phyloP scores from a whole-genome alignment of 2,888 invertebrate species.

The Ectemnius lituratus region DNA sequence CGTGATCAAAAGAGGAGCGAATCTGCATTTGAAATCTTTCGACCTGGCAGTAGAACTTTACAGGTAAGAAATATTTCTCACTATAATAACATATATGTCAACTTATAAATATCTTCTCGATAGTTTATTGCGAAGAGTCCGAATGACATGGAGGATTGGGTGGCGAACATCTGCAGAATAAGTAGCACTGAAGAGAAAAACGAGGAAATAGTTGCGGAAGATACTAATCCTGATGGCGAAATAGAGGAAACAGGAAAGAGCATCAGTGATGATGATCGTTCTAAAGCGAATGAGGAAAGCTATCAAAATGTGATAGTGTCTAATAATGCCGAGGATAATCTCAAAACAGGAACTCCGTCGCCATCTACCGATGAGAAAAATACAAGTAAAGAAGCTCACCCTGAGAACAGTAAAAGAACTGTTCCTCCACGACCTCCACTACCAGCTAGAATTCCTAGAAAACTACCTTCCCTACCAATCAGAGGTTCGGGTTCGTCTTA shows the following conservation, averaged over 20 bases:
- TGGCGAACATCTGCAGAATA: slow-evolving; percentile 58
- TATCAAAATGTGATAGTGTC: no score
- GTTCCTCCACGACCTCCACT: slow-evolving; percentile 59
- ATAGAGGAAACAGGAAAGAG: neutral
- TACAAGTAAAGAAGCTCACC: no score
- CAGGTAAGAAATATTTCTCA: slow-evolving; percentile 51
- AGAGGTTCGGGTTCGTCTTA: slow-evolving; percentile 30
- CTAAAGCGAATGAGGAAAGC: neutral
- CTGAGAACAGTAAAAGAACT: no score
- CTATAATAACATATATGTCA: neutral
- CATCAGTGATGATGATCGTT: neutral
- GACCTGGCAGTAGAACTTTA: slow-evolving; percentile 70
- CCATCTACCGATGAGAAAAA: no score
- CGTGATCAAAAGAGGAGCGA: slow-evolving; percentile 69
- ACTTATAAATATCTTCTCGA: neutral
- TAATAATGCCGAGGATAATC: no score
- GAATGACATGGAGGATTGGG: slow-evolving; percentile 75
- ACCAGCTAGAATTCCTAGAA: slow-evolving; percentile 62
- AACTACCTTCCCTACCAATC: slow-evolving; percentile 65
- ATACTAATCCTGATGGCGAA: neutral
- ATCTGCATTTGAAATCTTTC: slow-evolving; percentile 72
- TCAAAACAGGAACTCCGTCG: no score
- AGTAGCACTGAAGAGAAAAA: neutral
- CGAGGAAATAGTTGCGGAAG: neutral
- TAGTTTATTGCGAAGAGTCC: slow-evolving; percentile 69